Evolutionary conservation across 2,888 invertebrate genomes (phyloP).

Genomic region (Cacoxenus indagator): DNA sequence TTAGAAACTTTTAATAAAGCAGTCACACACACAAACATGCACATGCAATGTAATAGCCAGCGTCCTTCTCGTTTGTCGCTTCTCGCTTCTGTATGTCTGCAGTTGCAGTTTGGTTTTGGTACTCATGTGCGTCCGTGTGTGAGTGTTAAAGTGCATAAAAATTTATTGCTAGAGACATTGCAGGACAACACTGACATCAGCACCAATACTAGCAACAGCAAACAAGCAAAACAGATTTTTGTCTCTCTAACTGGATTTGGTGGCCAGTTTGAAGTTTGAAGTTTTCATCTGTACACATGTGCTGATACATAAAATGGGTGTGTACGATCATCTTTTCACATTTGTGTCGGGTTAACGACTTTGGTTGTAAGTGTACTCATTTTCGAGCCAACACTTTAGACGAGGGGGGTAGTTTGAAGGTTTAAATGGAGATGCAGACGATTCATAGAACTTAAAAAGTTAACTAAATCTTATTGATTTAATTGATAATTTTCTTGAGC

Average conservation of each 20-base stretch:
- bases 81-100: not conserved
- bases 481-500: not conserved
- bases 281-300: not conserved
- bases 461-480: not conserved
- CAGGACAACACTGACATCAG: not conserved
- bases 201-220: not conserved
- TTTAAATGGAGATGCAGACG: not conserved
- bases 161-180: conserved; percentile 35
- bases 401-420: not conserved
- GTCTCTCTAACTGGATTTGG: conserved; percentile 4
- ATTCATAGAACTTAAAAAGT: not conserved
- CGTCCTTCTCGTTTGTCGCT: not conserved
- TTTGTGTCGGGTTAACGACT: conserved; percentile 13
- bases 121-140: not conserved
- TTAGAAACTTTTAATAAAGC: conserved; percentile 58
- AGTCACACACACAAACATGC: conserved; percentile 9
- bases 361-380: not conserved
- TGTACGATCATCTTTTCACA: not conserved
- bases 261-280: not conserved
- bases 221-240: conserved; percentile 18
- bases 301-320: not conserved
- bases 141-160: conserved; percentile 45
- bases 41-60: not conserved
- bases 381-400: not conserved
- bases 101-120: not conserved